A percentile compares a stretch with the other conserved stretches of the same genome.
These are phyloP conservation scores for Coleophora flavipennella DNA, from an alignment of 2,888 invertebrate genomes.

Conservation along the genomic window DNA sequence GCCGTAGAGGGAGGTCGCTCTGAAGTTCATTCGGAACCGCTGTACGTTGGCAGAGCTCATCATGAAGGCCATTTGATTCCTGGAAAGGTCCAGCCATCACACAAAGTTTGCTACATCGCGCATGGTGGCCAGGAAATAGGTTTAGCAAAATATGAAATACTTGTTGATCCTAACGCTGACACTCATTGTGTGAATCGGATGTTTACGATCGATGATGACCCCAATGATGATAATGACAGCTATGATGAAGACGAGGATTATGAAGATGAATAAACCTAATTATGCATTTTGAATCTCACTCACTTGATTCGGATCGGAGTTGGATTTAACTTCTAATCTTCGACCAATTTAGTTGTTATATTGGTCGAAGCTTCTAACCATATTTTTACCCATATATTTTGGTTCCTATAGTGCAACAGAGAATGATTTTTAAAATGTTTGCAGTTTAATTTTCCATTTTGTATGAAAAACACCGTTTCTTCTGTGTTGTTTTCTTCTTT, in stretches of 20 bases:
- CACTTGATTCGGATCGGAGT: too few relatives aligned
- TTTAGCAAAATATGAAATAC: conserved; percentile 15
- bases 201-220: conserved; percentile 3
- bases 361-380: too few relatives aligned
- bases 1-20: conserved; percentile 73
- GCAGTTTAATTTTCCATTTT: too few relatives aligned
- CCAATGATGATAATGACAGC: conserved; percentile 5
- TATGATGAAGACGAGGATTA: conserved; percentile 9
- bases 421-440: too few relatives aligned
- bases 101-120: conserved; percentile 78
- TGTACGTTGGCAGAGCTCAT: conserved; percentile 76
- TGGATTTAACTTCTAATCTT: too few relatives aligned
- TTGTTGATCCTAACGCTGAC: conserved; percentile 13
- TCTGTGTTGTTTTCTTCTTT: too few relatives aligned
- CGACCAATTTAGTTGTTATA: too few relatives aligned
- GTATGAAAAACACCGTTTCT: too few relatives aligned
- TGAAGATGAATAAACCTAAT: conserved; percentile 6
- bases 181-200: conserved; percentile 7
- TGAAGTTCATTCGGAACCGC: conserved; percentile 40
- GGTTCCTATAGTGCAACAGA: too few relatives aligned
- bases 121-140: conserved; percentile 28
- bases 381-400: too few relatives aligned
- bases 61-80: conserved; percentile 81
- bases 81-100: conserved; percentile 75
- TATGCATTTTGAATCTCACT: background rate